Evolutionary conservation across 2,113 vertebrate species (phyloP).

Genomic region (Nothoprocta pentlandii): DNA sequence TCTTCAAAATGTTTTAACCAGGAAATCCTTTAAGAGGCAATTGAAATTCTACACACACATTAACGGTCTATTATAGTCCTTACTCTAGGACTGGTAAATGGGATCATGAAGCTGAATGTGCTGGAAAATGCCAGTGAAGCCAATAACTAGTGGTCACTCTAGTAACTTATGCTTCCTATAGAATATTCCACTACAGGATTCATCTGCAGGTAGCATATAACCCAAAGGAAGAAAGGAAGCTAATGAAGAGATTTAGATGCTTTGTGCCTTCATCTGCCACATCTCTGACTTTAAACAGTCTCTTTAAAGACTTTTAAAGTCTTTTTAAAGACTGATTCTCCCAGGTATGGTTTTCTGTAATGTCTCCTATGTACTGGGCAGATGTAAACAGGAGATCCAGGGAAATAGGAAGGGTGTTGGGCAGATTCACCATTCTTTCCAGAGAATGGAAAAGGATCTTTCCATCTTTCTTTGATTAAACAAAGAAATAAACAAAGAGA

Average conservation of each 20-base stretch:
- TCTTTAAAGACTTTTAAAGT: neutral
- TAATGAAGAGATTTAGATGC: neutral
- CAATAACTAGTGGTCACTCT: neutral
- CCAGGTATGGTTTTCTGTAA: neutral
- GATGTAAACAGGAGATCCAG: neutral
- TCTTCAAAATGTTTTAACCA: slow-evolving; percentile 25
- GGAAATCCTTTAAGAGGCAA: neutral
- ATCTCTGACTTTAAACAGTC: neutral
- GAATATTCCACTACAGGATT: neutral
- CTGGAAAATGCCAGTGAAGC: neutral
- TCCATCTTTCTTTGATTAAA: neutral
- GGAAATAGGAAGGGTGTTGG: neutral
- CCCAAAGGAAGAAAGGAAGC: neutral
- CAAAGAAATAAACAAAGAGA: neutral
- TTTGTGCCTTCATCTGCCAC: neutral
- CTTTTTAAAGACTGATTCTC: neutral
- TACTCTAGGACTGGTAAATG: neutral
- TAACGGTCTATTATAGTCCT: neutral
- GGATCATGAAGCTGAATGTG: neutral
- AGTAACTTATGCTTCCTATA: neutral
- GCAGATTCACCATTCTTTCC: neutral
- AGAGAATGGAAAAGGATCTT: neutral
- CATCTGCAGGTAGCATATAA: neutral
- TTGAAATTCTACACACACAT: neutral
- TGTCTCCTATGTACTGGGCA: neutral